Base-by-base conservation (phyloP, 2,797 vertebrate species). In the Sciurus vulgaris region DNA sequence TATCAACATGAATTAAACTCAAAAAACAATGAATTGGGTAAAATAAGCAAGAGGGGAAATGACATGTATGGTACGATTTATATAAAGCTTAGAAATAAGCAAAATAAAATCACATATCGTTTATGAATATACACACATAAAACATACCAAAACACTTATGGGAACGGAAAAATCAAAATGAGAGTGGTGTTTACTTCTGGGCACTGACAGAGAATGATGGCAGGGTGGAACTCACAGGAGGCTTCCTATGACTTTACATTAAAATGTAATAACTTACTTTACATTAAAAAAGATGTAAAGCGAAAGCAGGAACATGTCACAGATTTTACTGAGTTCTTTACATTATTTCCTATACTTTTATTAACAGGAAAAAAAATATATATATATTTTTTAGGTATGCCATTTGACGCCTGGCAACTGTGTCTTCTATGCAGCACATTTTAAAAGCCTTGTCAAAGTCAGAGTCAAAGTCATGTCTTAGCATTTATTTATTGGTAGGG, bases 361-460 rank as follows among this genome's bases (percentile, higher is more conserved):
- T 90, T 93, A 93, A 77, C 44, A 87, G 59, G 47, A 96, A 96
- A 38, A 38, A 38, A 38, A 38, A 38, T 38, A 38, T 38, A 38
- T 38, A 38, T 38, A 38, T 38, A 38, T 38, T 3, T 38, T 38
- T 38, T 38, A 38, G 38, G 38, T 70, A 82, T 86, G 49, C 22
- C 30, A 78, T 95, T 88, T 86, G 91, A 94, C 41, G 56, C 44
- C 81, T 93, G 88, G 54, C 44, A 83, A 74, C 35, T 89, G 91
- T 63, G 77, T 70, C 69, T 89, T 89, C 69, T n/a, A 78, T n/a
- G 30, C 6, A 85, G 85, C 88, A 82, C 84, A 93, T 73, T 82
- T 73, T 82, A 76, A 93, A 61, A 92, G 26, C 20, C 88, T 86
- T 65, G 51, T 95, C 82, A 92, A 97, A 97, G 96, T 92, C 70